Base-by-base conservation (phyloP, 1,140 invertebrate genomes). In the Drosophila simulans region DNA sequence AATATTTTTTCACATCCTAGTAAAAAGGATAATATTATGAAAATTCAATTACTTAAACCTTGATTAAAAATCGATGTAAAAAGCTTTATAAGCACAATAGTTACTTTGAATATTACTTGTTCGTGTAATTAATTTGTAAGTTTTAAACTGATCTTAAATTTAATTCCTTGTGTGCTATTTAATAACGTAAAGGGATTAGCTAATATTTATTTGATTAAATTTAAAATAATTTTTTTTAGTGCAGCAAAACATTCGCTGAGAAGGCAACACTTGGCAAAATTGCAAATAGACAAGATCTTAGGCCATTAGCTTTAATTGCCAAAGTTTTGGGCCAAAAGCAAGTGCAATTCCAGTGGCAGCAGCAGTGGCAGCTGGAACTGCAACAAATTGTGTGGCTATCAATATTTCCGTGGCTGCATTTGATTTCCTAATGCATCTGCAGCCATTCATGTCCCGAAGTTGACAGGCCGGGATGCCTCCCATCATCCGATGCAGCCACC, bases 361-460 rank as follows among this genome's bases (percentile, higher is more conserved):
- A 45, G 57, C 56, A 76, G 54, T 27, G 46, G 54, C 43, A 77
- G 46, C 79, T 66, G 57, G 25, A 42, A 76, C 59, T 88, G 84
- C 74, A 86, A 89, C 83, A 88, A 77, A 89, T 83, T 73, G 75
- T 70, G 53, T 63, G 54, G 58, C 79, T 69, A 78, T 82, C 83
- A 88, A 79, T 82, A 82, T 78, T 81, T 77, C 56, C 59, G 59
- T 59, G 63, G 73, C 78, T 88, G 84, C 84, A 89, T 83, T 66
- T 89, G 83, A 84, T 88, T 83, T 77, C 80, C 66, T 88, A 83
- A 80, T 89, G 84, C 57, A 69, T 70, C 85, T 78, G 63, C 64
- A 65, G 2, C 77, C 59, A 66, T 45, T 49, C 68, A 31, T 15
- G 17, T 22, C 8, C 11, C 42, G 56, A 80, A 85, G 77, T 71